Base-by-base conservation (phyloP, 2,888 invertebrate species). In the Ectropis crepuscularia region DNA sequence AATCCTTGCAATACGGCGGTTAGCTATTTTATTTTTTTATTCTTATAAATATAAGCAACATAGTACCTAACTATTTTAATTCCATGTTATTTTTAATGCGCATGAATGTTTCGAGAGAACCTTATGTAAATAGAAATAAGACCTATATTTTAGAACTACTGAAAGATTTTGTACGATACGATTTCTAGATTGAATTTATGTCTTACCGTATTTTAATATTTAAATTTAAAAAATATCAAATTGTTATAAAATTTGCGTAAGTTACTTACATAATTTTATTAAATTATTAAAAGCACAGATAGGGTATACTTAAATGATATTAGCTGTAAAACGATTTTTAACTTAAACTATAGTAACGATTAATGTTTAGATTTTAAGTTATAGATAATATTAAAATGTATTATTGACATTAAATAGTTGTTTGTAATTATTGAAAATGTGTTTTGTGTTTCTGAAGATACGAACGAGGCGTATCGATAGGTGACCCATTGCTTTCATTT, bases 371-470 rank as follows among this genome's bases (percentile, higher is more conserved):
- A 38, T 53, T 1, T 5, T 59, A 55, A 62, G 61, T 45, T 53
- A 53, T 64, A 60, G 63, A 61, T 64, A 46, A 72, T 67, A 67
- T 58, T 68, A 58, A 64, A 70, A 63, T 62, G 64, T 72, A 65
- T 69, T 72, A 63, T 55, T 59, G 70, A 68, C 72, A 69, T 66
- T 70, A 69, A 70, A 72, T 68, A 60, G 48, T 57, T 61, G 70
- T 72, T 72, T 72, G 63, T 69, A 70, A 69, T 69, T 69, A 72
- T 70, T 57, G 43, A 60, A 37, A 28, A 0, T 11, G 49, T 37
- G 10, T 67, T 64, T 66, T 63, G 9, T 51, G 49, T 53, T 9
- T 10, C 9, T 36, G 9, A 10, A 47, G 0, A 6, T 47, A 41
- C 16, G 2, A 28, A 28, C 16, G 16, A 28, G 16, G 16, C 16